phyloP scores from a whole-genome alignment of 2,888 invertebrate genomes.

The Euproctis similis region DNA sequence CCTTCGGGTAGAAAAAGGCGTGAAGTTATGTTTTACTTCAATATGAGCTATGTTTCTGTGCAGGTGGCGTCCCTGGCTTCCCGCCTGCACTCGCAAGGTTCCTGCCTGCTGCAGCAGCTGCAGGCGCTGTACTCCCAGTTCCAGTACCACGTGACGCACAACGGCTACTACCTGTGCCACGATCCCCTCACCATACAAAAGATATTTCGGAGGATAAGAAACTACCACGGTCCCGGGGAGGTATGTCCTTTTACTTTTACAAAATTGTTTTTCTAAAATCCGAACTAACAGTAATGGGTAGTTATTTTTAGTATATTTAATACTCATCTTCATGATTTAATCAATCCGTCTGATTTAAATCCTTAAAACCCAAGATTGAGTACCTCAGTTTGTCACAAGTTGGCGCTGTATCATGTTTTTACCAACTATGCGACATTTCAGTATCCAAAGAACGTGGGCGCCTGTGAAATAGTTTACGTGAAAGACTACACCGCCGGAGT shows the following conservation, averaged over 20 bases:
- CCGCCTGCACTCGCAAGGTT: constrained; percentile 77
- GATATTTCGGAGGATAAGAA: constrained; percentile 90
- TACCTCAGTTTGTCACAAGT: too few species aligned
- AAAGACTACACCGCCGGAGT: constrained; percentile 91
- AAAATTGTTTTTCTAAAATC: too few species aligned
- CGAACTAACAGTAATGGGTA: too few species aligned
- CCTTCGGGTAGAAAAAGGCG: too few species aligned
- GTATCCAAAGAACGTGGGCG: constrained; percentile 82
- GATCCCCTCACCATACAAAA: constrained; percentile 80
- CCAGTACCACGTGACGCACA: constrained; percentile 91
- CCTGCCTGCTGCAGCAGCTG: constrained; percentile 78
- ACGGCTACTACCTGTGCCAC: constrained; percentile 93
- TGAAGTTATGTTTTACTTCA: too few species aligned
- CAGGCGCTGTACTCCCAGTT: constrained; percentile 86
- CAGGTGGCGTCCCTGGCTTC: constrained; percentile 63
- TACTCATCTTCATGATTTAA: too few species aligned
- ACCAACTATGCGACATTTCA: constrained; percentile 45
- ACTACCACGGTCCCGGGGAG: constrained; percentile 77
- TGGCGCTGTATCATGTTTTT: too few species aligned
- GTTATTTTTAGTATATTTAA: too few species aligned
- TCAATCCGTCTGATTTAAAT: too few species aligned
- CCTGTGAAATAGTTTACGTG: constrained; percentile 80
- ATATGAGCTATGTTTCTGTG: too few species aligned
- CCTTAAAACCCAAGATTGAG: too few species aligned
- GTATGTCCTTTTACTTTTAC: too few species aligned